phyloP scores from a whole-genome alignment of 2,888 invertebrate species.

The Cheilosia variabilis region DNA sequence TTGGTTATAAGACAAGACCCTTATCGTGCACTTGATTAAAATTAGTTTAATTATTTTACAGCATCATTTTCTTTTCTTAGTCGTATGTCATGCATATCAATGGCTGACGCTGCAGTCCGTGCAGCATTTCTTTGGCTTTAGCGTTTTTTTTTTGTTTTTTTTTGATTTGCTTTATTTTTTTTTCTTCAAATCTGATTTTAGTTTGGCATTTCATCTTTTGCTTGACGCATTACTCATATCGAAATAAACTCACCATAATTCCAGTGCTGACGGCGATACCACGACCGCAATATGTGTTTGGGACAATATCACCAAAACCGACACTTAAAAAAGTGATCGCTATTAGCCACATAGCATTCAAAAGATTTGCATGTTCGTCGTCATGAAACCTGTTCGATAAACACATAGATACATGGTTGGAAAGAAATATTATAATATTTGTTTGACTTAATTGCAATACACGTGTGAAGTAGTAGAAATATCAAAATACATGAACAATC shows the following conservation, averaged over 20 bases:
- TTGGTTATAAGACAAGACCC: conserved; percentile 22
- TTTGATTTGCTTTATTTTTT: conserved; percentile 46
- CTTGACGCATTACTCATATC: conserved; percentile 75
- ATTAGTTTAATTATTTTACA: neutral
- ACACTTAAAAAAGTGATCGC: conserved; percentile 99
- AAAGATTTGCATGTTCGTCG: conserved; percentile 98
- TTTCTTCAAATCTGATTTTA: conserved; percentile 56
- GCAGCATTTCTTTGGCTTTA: conserved; percentile 57
- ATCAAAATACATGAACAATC: conserved; percentile 36
- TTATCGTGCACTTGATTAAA: conserved; percentile 49
- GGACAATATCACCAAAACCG: conserved; percentile 99
- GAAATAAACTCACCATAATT: conserved; percentile 95
- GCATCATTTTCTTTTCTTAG: conserved; percentile 9
- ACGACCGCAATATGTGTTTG: conserved; percentile 99
- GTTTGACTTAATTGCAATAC: conserved; percentile 45
- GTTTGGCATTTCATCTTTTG: conserved; percentile 77
- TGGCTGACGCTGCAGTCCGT: conserved; percentile 64
- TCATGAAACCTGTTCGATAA: conserved; percentile 94
- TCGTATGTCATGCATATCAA: conserved; percentile 66
- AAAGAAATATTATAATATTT: conserved; percentile 63
- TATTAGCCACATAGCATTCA: conserved; percentile 99
- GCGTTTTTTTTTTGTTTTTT: conserved; percentile 12
- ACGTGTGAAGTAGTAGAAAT: conserved; percentile 40
- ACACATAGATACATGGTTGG: conserved; percentile 75
- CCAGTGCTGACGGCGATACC: conserved; percentile 99